Evolutionary conservation across 1,140 invertebrate genomes (phyloP), one percentile per base, ranked within the genome.

Genomic region (Zaprionus lachaisei): DNA sequence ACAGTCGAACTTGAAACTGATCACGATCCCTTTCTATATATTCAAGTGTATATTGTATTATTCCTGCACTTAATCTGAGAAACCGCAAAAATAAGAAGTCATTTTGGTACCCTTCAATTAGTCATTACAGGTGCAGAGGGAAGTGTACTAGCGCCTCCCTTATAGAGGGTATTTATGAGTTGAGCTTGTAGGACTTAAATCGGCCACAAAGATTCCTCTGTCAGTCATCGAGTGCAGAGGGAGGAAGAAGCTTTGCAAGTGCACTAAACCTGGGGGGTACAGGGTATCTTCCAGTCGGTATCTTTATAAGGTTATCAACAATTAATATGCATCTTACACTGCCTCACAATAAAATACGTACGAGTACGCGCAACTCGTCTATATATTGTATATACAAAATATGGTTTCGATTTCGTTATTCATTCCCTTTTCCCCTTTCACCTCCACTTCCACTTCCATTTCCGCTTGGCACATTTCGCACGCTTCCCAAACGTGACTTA

Each of bases 401-500:
- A 9, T 60, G 44, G 9, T 51, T 51, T 24, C 12, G 11, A 24
- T 12, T 51, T 47, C n/a, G 44, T 5, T 51, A 22, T 14, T 49
- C 38, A 41, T 5, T n/a, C 31, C 14, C 2, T 7, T 31, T 31
- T 7, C 28, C 14, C 7, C 28, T 31, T 31, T 7, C 28, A 31
- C 28, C 7, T 9, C 28, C 28, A 31, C 20, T 24, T 62, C 34
- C 12, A 49, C 20, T 51, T 62, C 34, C 12, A 49, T 5, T 34
- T 58, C 14, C 60, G 58, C 60, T 75, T 75, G 72, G 72, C 72
- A 75, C 72, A 75, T 64, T 70, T 56, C 34, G 12, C 47, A 51
- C 20, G 47, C 20, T 51, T 51, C 17, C 17, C 22, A 22, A 17
- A 24, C 47, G 47, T 24, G 22, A 24, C 20, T 51, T 51, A 51